Base-by-base conservation (phyloP, 2,113 vertebrate species). In the Chionis minor region DNA sequence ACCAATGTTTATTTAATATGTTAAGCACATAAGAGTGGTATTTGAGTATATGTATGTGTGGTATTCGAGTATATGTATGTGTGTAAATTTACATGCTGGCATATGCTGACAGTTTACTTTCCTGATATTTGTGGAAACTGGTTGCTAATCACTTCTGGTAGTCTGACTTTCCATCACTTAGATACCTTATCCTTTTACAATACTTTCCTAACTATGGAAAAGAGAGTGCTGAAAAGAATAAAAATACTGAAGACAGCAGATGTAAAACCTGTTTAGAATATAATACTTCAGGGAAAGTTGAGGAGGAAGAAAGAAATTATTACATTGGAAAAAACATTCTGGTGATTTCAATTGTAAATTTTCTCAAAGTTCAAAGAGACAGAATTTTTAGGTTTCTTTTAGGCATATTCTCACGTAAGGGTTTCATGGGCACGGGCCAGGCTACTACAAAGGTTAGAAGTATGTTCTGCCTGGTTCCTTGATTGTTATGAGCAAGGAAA, bases 1-100 rank as follows among this genome's bases (percentile, higher is more conserved):
- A 70, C 32, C 40, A 54, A 45, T 61, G 28, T 87, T 92, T 90
- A n/a, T 94, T 97, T 96, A 81, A 82, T 91, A 72, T 49, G 7
- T 72, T 91, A 63, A 58, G 42, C 90, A 88, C 38, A 88, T 59
- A 63, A 92, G 62, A 93, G 13, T 32, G 5, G 0, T 81, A 17
- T 71, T 65, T 80, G 21, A 72, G 33, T 47, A 77, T 42, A 56
- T 56, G 32, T 71, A 66, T 55, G 9, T 52, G 32, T 52, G 30
- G 38, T 38, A 38, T 38, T 38, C 9, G 38, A 38, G 38, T 38
- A 38, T 42, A 56, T 56, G 32, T 71, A 66, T 55, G 9, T 52
- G 32, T 52, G 30, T 28, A 85, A 74, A 81, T 86, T 65, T 92
- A 49, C 8, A 62, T 77, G 16, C 24, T 80, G 58, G 14, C 27